A percentile compares a stretch with the other conserved stretches of the same genome.
Evolutionary conservation across 2,888 invertebrate genomes (phyloP).

Genomic region (Agrilus mali): DNA sequence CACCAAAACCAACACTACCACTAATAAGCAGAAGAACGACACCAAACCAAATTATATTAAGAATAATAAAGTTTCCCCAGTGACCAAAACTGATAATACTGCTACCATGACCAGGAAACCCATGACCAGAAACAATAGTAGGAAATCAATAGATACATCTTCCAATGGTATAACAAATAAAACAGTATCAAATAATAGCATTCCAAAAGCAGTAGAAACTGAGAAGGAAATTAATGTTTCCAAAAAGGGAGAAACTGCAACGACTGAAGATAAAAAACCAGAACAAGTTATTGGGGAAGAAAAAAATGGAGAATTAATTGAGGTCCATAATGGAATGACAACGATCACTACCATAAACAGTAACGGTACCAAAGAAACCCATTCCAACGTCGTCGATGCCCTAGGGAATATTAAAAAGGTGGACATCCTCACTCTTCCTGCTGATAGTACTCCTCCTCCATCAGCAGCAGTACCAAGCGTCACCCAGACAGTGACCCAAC

Average conservation of each 20-base stretch:
- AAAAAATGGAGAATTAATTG: not conserved
- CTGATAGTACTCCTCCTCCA: slow-evolving; percentile 20
- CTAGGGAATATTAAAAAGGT: slow-evolving; percentile 5
- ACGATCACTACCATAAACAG: too few species aligned
- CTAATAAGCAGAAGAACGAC: not conserved
- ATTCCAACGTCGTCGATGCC: too few species aligned
- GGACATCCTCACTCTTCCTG: slow-evolving; percentile 12
- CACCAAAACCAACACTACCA: slow-evolving; percentile 1
- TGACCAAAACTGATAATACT: not conserved
- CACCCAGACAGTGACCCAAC: slow-evolving; percentile 30
- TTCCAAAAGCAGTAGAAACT: not conserved
- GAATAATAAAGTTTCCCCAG: not conserved
- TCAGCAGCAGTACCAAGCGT: slow-evolving; percentile 31
- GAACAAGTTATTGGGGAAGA: slow-evolving; percentile 2
- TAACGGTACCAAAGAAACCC: too few species aligned
- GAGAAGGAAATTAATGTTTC: not conserved
- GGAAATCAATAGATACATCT: not conserved
- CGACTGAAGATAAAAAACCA: not conserved
- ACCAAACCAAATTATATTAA: not conserved
- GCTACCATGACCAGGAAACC: too few species aligned
- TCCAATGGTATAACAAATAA: not conserved
- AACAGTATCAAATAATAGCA: too few species aligned
- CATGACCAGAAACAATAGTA: not conserved
- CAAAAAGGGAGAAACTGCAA: not conserved
- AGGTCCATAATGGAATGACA: too few species aligned